Base-by-base conservation (phyloP, 1,140 invertebrate genomes). In the Myzus persicae region DNA sequence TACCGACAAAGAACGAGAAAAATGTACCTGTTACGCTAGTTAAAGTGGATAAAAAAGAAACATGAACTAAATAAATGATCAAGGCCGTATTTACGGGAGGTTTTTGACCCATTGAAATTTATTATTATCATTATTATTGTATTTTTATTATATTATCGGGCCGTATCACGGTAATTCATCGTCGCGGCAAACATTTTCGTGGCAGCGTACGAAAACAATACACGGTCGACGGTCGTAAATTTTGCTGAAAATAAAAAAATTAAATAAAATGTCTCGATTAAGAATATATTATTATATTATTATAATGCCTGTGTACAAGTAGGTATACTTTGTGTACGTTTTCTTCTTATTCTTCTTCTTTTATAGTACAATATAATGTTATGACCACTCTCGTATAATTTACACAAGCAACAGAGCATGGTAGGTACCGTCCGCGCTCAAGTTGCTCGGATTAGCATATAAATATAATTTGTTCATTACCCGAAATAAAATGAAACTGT, bases 1-100 rank as follows among this genome's bases (percentile, higher is more conserved):
- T 38, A 46, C 88, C 88, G 88, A 90, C 88, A 90, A 90, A 90
- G 88, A 46, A 48, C 24, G 20, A 88, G 85, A 88, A 88, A 87
- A 88, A 88, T 88, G 85, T 88, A 88, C 84, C 3, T 31, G 84
- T 44, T 85, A 89, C 88, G 88, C 51, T 90, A 90, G 88, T 90
- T 90, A 90, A 51, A 31, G 51, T 54, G 9, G 48, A 54, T 6
- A 36, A 54, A 89, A 89, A 90, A 59, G 54, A 90, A 59, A 54
- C 48, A 59, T 40, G 88, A 59, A 90, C 51, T 54, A 90, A 90
- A 90, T 59, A 90, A 54, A 90, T 31, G 88, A 90, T 59, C 88
- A 90, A 90, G 88, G 88, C 88, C 51, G 88, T 90, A 90, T 59
- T 90, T 90, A 90, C 36, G 88, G 51, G 88, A 59, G 88, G 88